Percentiles rank a stretch among this genome's conserved stretches.
These are phyloP conservation scores for Vanessa cardui DNA, from an alignment of 2,888 invertebrate species.

Conservation along the genomic window DNA sequence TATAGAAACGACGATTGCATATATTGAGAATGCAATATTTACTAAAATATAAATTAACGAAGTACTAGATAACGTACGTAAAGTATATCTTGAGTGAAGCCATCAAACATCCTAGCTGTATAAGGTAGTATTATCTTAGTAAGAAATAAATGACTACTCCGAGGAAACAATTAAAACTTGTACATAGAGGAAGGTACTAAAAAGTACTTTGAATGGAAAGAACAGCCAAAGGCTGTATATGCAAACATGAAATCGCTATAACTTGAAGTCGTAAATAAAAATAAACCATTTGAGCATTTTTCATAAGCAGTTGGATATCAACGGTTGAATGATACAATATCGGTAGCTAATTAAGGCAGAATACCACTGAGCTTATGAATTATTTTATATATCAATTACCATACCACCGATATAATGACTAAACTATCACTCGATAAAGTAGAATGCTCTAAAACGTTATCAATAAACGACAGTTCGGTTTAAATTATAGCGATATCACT, in stretches of 20 bases:
- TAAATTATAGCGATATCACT: constrained; percentile 31
- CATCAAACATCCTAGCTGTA: not conserved
- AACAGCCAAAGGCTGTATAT: not conserved
- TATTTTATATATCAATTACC: not conserved
- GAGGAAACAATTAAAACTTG: constrained; percentile 13
- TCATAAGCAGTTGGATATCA: not conserved
- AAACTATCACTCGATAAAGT: constrained; percentile 1
- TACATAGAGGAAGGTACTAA: constrained; percentile 32
- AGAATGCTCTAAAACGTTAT: not conserved
- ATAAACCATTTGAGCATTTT: constrained; percentile 18
- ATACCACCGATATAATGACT: not conserved
- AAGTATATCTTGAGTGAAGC: not conserved
- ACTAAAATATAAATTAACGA: constrained; percentile 2
- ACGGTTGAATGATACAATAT: not conserved
- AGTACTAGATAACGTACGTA: constrained; percentile 5
- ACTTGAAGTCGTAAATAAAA: constrained; percentile 17
- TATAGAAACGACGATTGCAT: not conserved
- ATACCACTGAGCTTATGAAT: not conserved
- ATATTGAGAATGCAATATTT: not conserved
- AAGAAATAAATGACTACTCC: constrained; percentile 4
- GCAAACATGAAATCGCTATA: constrained; percentile 30
- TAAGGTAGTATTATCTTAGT: not conserved
- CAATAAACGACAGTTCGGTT: not conserved
- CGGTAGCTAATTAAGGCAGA: not conserved
- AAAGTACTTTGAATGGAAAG: not conserved